Base-by-base conservation (phyloP, 2,888 invertebrate genomes). In the Leucozona laternaria region DNA sequence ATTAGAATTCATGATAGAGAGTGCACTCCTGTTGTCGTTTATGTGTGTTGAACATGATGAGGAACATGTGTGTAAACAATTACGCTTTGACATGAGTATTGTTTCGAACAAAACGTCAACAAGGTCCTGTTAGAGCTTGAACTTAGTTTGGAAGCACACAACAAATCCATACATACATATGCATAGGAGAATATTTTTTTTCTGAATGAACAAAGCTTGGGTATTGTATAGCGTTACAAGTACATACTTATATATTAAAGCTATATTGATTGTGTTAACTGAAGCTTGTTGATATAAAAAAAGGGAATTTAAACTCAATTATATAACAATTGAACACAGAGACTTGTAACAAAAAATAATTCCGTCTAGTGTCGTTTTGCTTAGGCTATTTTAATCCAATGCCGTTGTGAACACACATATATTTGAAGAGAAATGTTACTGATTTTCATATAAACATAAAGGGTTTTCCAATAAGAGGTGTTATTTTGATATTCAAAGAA, bases 1-100 rank as follows among this genome's bases (percentile, higher is more conserved):
- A 76, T 66, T 76, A 79, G 45, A 53, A 71, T 76, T 71, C 58
- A 76, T 79, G 66, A 76, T 79, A 50, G 53, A 70, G 66, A 37
- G 37, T 37, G 20, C 45, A 57, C 68, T 73, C 31, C 37, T 70
- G 53, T 70, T 79, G 79, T 79, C 57, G 70, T 62, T 45, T 68
- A 48, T 68, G 70, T 58, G 62, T 43, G 62, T 43, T 43, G 57
- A 70, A 64, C 68, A 76, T 57, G 62, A 64, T 50, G 62, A 64
- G 62, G 37, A 50, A 76, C 45, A 72, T 64, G 55, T 43, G 73
- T 72, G 58, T 57, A 72, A 66, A 66, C 53, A 66, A 53, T 57
- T 55, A 55, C 64, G 37, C 62, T 43, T 62, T 62, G 62, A 43
- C 43, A 62, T 62, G 43, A 62, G 60, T 43, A 62, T 62, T 43